Evolutionary conservation across 2,113 vertebrate genomes (phyloP).

Genomic region (Irena cyanogastra): DNA sequence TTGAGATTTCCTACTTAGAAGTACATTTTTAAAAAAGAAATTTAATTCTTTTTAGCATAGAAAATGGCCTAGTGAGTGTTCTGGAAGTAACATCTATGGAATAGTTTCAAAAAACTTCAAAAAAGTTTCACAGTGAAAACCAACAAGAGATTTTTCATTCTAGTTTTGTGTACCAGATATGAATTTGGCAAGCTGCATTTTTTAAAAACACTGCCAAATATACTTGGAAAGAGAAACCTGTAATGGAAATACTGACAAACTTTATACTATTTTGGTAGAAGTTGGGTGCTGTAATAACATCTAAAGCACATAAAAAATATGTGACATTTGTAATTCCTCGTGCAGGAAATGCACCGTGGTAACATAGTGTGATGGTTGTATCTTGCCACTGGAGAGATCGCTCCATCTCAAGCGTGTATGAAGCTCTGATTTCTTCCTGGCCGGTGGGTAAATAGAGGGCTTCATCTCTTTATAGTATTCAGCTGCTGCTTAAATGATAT

Average conservation of each 20-base stretch:
- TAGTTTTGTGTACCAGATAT: background rate
- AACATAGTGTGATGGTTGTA: slow-evolving; percentile 60
- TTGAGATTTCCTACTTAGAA: background rate
- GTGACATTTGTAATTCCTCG: slow-evolving; percentile 63
- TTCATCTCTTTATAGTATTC: slow-evolving; percentile 14
- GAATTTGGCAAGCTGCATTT: background rate
- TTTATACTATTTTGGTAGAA: background rate
- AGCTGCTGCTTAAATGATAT: background rate
- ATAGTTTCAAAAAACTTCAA: background rate
- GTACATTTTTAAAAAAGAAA: background rate
- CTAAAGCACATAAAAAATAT: slow-evolving; percentile 38
- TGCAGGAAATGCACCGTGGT: slow-evolving; percentile 64
- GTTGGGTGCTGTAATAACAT: background rate
- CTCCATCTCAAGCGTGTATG: slow-evolving; percentile 55
- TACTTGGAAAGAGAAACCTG: background rate
- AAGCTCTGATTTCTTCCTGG: slow-evolving; percentile 62
- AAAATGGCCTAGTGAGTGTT: background rate
- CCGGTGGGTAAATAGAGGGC: slow-evolving; percentile 57
- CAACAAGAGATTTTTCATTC: background rate
- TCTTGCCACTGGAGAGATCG: slow-evolving; percentile 58
- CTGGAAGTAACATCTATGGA: background rate
- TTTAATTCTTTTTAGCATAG: background rate
- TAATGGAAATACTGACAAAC: background rate
- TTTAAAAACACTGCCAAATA: background rate
- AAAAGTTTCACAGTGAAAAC: background rate